These are phyloP conservation scores for Arge pagana DNA, from an alignment of 2,888 invertebrate species.

Conservation along the genomic window DNA sequence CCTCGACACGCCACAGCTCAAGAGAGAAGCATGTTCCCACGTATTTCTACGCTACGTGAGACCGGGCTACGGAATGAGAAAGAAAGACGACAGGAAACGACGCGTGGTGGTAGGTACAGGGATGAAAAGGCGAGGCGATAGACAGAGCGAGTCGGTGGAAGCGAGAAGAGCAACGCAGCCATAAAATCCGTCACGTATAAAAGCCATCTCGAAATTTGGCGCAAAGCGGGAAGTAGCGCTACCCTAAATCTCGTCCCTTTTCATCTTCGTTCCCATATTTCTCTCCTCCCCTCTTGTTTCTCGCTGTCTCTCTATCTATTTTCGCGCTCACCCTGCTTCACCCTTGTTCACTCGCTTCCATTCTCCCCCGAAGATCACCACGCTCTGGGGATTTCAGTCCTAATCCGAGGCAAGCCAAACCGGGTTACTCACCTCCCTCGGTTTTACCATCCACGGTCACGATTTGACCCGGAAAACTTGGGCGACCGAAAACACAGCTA, in stretches of 20 bases:
- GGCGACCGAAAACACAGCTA: too few relatives aligned
- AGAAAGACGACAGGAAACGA: too few relatives aligned
- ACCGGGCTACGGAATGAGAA: too few relatives aligned
- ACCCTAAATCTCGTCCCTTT: slow-evolving; percentile 20
- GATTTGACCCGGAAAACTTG: too few relatives aligned
- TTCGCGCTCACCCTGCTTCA: too few relatives aligned
- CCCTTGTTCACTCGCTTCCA: slow-evolving; percentile 2
- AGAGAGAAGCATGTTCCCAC: too few relatives aligned
- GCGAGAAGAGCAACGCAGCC: neutral
- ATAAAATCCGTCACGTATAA: slow-evolving; percentile 17
- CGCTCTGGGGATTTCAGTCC: slow-evolving; percentile 17
- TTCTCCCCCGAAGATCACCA: neutral
- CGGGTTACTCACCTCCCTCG: slow-evolving; percentile 20
- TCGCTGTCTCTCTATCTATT: too few relatives aligned
- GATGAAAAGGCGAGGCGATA: neutral
- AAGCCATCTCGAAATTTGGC: slow-evolving; percentile 17
- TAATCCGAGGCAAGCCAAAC: slow-evolving; percentile 14
- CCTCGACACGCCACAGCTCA: too few relatives aligned
- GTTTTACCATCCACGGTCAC: too few relatives aligned
- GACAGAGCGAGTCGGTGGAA: neutral
- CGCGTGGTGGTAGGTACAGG: neutral
- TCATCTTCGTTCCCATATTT: too few relatives aligned
- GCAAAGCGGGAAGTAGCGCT: slow-evolving; percentile 18
- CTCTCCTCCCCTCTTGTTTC: too few relatives aligned
- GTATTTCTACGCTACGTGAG: too few relatives aligned